Base-by-base conservation (phyloP, 2,113 vertebrate genomes). In the Hippoglossus stenolepis region DNA sequence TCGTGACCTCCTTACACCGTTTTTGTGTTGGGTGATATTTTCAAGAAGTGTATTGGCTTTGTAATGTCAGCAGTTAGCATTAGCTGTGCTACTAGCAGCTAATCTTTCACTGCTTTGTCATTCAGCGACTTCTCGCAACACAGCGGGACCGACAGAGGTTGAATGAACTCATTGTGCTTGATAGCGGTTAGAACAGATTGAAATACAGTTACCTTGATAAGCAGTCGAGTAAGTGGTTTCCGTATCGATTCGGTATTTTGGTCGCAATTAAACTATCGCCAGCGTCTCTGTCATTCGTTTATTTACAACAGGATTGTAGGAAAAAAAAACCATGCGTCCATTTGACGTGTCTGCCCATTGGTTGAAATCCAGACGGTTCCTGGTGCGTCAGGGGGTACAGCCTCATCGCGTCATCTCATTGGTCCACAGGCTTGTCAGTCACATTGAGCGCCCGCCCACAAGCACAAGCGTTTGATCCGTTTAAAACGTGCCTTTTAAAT, bases 281-380 rank as follows among this genome's bases (percentile, higher is more conserved):
- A 78, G 45, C 77, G 80, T 58, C 74, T 87, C 80, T 83, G 89
- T 90, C 91, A 92, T 89, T 90, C 87, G 90, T 94, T 90, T 95
- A 95, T 95, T 95, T 95, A 95, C 95, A 94, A 93, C 77, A 74
- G 79, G 78, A 81, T 75, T 79, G 78, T 70, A 72, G 60, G n/a
- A 72, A 77, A 73, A 64, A 58, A 73, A 64, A 58, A 73, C 14
- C 18, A 21, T 65, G 79, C 87, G 87, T 86, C 65, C 21, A 26
- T 21, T 20, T 62, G 47, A 82, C 82, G 83, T 87, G 45, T 17
- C 49, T 21, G 31, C 2, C 9, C 64, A 95, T 95, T 94, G 94
- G 95, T 92, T 85, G n/a, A 88, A 83, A 91, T 93, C 59, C 45
- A 88, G 84, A 89, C 79, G 63, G 28, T 87, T 88, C 73, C 28